Evolutionary conservation across 2,888 invertebrate genomes (phyloP).

Genomic region (Megamerina dolium): DNA sequence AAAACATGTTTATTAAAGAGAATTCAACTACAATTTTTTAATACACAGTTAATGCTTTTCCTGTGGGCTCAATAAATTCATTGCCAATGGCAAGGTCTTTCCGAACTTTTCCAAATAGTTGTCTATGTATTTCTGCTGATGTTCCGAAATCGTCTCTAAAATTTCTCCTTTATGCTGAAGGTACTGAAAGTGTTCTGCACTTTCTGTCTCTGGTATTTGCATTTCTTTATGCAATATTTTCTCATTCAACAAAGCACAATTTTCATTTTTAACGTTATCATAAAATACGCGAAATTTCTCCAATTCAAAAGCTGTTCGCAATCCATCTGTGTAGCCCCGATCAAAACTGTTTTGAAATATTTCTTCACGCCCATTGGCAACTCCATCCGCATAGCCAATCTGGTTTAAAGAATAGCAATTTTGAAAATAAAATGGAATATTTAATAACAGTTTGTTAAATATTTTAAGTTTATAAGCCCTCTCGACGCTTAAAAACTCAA

Average conservation of each 20-base stretch:
- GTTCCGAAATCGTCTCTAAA: constrained; percentile 19
- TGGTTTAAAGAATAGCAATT: constrained; percentile 34
- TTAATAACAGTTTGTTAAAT: not conserved
- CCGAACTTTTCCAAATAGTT: constrained; percentile 19
- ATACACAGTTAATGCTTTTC: constrained; percentile 7
- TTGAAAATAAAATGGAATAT: not conserved
- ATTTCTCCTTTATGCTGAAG: constrained; percentile 19
- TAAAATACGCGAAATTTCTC: constrained; percentile 39
- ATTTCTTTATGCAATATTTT: constrained; percentile 12
- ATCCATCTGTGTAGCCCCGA: constrained; percentile 61
- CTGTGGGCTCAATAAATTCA: constrained; percentile 18
- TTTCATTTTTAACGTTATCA: constrained; percentile 1
- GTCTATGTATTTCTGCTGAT: constrained; percentile 29
- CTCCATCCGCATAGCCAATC: constrained; percentile 65
- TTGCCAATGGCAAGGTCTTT: constrained; percentile 22
- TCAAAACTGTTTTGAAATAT: constrained; percentile 67
- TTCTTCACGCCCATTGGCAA: constrained; percentile 57
- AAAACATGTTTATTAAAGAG: constrained; percentile 13
- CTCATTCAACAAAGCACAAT: constrained; percentile 15
- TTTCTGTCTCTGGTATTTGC: constrained; percentile 16
- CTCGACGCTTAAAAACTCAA: no score
- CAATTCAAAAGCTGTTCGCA: constrained; percentile 56
- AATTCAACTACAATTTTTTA: constrained; percentile 6
- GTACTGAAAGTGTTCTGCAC: constrained; percentile 27
- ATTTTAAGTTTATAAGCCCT: no score